phyloP scores from a whole-genome alignment of 1,140 invertebrate species.

The Drosophila equinoxialis region DNA sequence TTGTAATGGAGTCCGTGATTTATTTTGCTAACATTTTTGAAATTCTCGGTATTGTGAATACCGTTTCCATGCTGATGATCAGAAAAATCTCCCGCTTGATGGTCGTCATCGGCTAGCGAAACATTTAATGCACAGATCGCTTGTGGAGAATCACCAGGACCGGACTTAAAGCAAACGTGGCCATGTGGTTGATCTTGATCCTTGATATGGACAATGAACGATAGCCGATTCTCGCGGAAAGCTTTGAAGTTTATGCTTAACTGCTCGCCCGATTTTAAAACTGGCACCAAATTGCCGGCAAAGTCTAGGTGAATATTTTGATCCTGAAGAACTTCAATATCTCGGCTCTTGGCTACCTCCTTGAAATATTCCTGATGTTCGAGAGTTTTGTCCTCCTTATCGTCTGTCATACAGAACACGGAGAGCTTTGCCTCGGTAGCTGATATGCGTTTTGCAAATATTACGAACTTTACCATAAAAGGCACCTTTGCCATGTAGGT shows the following conservation, averaged over 20 bases:
- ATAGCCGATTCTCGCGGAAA: constrained; percentile 98
- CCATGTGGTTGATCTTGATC: constrained; percentile 91
- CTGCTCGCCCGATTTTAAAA: constrained; percentile 98
- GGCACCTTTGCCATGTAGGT: constrained; percentile 95
- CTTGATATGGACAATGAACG: constrained; percentile 95
- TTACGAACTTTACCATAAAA: constrained; percentile 97
- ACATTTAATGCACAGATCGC: constrained; percentile 99
- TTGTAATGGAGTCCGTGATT: constrained; percentile 44
- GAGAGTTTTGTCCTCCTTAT: constrained; percentile 98
- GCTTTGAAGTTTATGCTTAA: constrained; percentile 96
- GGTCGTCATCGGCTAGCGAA: constrained; percentile 87
- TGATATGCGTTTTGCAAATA: constrained; percentile 97
- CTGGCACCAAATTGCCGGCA: constrained; percentile 97
- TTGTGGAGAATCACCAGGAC: constrained; percentile 94
- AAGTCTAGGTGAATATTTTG: constrained; percentile 98
- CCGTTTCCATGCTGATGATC: constrained; percentile 7
- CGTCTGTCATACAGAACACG: constrained; percentile 99
- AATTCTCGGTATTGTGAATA: constrained; percentile 16
- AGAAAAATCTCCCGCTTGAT: background rate
- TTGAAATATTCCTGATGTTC: constrained; percentile 98
- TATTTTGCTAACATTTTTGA: constrained; percentile 14
- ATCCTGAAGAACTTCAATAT: constrained; percentile 98
- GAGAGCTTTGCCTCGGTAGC: constrained; percentile 95
- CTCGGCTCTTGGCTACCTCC: constrained; percentile 98
- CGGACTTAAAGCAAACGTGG: constrained; percentile 95